Conservation (phyloP, 2,888 invertebrate genomes). For the Crocallis elinguaria region DNA sequence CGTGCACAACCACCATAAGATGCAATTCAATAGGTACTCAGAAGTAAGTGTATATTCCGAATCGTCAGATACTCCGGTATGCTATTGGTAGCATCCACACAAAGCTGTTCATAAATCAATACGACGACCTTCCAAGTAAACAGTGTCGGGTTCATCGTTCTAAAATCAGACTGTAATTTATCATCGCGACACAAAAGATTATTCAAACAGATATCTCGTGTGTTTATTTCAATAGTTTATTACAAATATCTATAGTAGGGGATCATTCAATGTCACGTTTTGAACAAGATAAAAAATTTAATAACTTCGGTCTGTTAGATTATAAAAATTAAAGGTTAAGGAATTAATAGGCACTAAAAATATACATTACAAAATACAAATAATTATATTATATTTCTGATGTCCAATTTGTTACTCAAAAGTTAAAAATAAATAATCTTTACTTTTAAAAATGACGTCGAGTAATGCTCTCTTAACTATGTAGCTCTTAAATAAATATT, state of each 20-base stretch:
- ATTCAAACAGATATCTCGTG: constrained; percentile 29
- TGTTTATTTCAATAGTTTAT: constrained; percentile 20
- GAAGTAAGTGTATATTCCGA: background rate
- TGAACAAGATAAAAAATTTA: constrained; percentile 2
- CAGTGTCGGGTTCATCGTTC: constrained; percentile 29
- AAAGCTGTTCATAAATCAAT: constrained; percentile 30
- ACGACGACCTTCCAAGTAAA: constrained; percentile 27
- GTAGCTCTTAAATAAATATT: too few species aligned
- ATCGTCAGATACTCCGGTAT: constrained; percentile 16
- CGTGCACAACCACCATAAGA: constrained; percentile 22
- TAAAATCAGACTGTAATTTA: constrained; percentile 32
- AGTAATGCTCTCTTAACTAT: too few species aligned
- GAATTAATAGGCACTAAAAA: too few species aligned
- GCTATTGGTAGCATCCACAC: constrained; percentile 29
- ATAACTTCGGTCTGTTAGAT: constrained; percentile 9
- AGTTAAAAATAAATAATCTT: too few species aligned
- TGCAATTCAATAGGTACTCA: constrained; percentile 8
- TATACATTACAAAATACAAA: too few species aligned
- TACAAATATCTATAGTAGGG: constrained; percentile 9
- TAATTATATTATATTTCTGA: too few species aligned
- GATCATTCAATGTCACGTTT: constrained; percentile 3
- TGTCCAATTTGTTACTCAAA: too few species aligned
- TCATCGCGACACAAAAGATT: constrained; percentile 31
- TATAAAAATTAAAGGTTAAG: too few species aligned
- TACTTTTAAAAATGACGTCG: too few species aligned